Base-by-base conservation (phyloP, 2,888 invertebrate species). In the Pyrrhia umbra region DNA sequence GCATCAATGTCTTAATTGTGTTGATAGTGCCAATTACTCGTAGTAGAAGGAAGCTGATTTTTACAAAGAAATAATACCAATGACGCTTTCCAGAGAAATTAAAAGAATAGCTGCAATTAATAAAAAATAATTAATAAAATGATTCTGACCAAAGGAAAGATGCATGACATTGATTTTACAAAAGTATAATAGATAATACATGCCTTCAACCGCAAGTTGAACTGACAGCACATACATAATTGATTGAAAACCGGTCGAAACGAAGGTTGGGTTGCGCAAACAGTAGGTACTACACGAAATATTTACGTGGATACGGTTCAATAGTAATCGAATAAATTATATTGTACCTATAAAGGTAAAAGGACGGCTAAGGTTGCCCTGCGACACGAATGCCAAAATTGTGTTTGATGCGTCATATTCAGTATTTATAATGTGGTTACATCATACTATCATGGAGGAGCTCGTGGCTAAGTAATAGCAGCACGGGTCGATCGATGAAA, bases 261-360 rank as follows among this genome's bases (percentile, higher is more conserved):
- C 54, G 69, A 73, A 76, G 73, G 76, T 76, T 67, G 21, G 18
- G 8, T 76, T 64, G 47, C 62, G 56, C 42, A 67, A 76, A 67
- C 50, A 45, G 34, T n/a, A n/a, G n/a, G n/a, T 45, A 23, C 37
- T 40, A 5, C 34, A 45, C 42, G 50, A 50, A 55, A 43, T 62
- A 69, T 75, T 55, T 42, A 69, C 54, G 45, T 52, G 67, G 37
- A 30, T 51, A 46, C 56, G 34, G 27, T 45, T 56, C 51, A 27
- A 47, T 43, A 20, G 15, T 13, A 40, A 52, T 15, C 25, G 52
- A 56, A 37, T 49, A 37, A 23, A 49, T 62, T 39, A 46, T 37
- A 49, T 62, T 39, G 42, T 37, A 13, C 34, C 13, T 13, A 9
- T 23, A 54, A 40, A 34, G 56, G 23, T 43, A 43, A 43, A 62